Base-by-base conservation (phyloP, 2,888 invertebrate species). In the Adelognathus sp. region DNA sequence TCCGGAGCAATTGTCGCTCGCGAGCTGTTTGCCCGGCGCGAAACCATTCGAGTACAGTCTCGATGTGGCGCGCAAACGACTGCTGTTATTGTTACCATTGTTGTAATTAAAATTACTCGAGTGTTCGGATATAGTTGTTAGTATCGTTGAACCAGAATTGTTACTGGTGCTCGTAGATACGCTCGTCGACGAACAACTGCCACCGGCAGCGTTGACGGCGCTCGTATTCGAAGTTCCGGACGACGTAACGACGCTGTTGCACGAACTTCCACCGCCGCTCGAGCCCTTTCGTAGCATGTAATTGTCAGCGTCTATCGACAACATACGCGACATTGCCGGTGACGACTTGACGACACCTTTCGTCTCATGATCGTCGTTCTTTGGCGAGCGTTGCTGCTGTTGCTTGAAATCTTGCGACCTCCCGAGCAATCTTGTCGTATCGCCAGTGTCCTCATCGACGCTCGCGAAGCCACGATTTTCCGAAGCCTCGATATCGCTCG, bases 291-390 rank as follows among this genome's bases (percentile, higher is more conserved):
- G 88, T 3, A 91, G 88, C 91, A 91, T 91, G 83, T 91, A 91
- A 86, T 91, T 91, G 81, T 91, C 90, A 84, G 88, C 87, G 83
- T 90, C 91, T 77, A 88, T 91, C 75, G 86, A 88, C 82, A 88
- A 77, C 77, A 88, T 86, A 78, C 89, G 87, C 75, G 88, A 87
- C 88, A 87, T 88, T 71, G 82, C 89, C 86, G 86, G 88, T 70
- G 82, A 86, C 5, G 77, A 76, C 79, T 82, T 82, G 14, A 56
- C 76, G 14, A 63, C 74, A n/a, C 56, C 83, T 83, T 80, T 91
- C 86, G 73, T 69, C 61, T 89, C 87, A 76, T 88, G 83, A 52
- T 80, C 82, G 2, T 81, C 78, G 44, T 63, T 81, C 69, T 82
- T 82, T 6, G 73, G 54, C 36, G 66, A 52, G 27, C 77, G 79